Evolutionary conservation across 2,797 vertebrate species (phyloP).

Genomic region (Atherinosoma microstoma): DNA sequence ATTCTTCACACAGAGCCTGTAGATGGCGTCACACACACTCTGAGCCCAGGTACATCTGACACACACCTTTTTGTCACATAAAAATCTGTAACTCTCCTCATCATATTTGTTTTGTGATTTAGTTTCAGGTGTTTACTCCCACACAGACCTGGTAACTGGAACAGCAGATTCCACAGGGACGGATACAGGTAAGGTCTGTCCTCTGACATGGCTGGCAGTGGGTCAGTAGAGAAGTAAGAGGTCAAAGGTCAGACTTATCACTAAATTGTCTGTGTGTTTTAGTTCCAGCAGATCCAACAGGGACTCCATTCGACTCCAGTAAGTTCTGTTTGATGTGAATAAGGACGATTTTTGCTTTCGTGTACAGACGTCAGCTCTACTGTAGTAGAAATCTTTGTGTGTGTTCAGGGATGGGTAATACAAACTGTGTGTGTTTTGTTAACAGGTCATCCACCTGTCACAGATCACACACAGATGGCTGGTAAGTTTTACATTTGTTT

Average conservation of each 20-base stretch:
- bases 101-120: conserved; percentile 17
- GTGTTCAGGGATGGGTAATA: not conserved
- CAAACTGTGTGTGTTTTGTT: conserved; percentile 11
- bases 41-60: conserved; percentile 36
- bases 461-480: conserved; percentile 75
- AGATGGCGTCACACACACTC: conserved; percentile 25
- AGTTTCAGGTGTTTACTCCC: conserved; percentile 63
- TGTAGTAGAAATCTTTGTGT: conserved; percentile 1
- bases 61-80: not conserved
- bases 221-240: conserved; percentile 5
- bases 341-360: not conserved
- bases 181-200: conserved; percentile 42
- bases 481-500: conserved; percentile 78
- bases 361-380: not conserved
- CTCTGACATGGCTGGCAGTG: not conserved
- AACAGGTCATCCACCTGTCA: conserved; percentile 73
- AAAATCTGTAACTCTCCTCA: not conserved
- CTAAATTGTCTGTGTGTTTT: conserved; percentile 34
- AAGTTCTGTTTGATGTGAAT: conserved; percentile 49
- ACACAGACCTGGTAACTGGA: conserved; percentile 70
- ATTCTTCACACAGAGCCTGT: conserved; percentile 37
- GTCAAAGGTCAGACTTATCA: conserved; percentile 24
- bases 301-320: conserved; percentile 70
- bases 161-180: conserved; percentile 55
- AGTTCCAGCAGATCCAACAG: conserved; percentile 74